Evolutionary conservation across 2,113 vertebrate genomes (phyloP).

Genomic region (Emydura subglobosa): DNA sequence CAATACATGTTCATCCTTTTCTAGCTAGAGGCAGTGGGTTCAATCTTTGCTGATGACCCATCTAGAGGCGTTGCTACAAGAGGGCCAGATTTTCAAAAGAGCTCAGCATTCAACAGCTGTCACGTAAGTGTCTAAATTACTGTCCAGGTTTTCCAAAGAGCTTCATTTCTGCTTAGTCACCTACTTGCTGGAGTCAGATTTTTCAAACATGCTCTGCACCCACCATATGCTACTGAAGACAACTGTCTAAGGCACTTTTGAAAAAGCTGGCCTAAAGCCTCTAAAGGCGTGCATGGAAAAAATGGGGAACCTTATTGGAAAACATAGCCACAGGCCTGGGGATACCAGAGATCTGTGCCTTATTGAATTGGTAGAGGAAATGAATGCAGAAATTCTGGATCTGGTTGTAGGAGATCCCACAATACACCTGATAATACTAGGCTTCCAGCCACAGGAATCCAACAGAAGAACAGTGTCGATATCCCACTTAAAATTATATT

Average conservation of each 20-base stretch:
- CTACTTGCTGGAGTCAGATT: background rate
- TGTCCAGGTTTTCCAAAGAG: background rate
- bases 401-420: background rate
- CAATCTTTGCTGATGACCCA: rapidly evolving
- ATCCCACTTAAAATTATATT: background rate
- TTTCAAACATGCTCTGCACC: background rate
- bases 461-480: background rate
- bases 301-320: too few relatives aligned
- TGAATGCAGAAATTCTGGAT: background rate
- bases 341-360: background rate
- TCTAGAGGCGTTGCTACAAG: background rate
- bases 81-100: background rate
- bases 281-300: background rate
- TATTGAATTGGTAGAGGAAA: background rate
- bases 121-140: background rate
- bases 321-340: background rate
- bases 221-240: background rate
- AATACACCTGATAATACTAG: background rate
- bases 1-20: background rate
- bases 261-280: background rate
- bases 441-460: background rate
- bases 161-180: background rate
- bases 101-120: too few relatives aligned
- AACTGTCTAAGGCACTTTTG: background rate
- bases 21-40: background rate